These are phyloP conservation scores for Phania funesta DNA, from an alignment of 2,888 invertebrate species.

Conservation along the genomic window DNA sequence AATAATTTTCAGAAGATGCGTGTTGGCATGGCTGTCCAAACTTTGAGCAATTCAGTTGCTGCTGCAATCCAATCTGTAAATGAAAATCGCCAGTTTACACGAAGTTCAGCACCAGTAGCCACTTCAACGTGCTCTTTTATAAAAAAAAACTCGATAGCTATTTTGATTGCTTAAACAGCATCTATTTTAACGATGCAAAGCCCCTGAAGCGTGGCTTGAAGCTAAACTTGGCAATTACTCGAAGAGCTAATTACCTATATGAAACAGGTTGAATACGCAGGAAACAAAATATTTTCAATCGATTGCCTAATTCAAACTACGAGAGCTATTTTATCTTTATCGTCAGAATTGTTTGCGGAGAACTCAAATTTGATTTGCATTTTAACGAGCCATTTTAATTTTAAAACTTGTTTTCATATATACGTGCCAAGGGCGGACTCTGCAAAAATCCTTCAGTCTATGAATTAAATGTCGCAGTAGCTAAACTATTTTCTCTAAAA, in stretches of 20 bases:
- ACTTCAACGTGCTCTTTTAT: too few species aligned
- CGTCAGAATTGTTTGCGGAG: neutral
- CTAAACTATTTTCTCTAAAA: neutral
- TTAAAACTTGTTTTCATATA: conserved; percentile 41
- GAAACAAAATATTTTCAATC: conserved; percentile 30
- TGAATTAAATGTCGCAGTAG: conserved; percentile 40
- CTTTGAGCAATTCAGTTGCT: too few species aligned
- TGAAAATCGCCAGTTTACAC: too few species aligned
- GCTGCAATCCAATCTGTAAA: too few species aligned
- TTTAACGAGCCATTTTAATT: conserved; percentile 46
- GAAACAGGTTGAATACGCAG: conserved; percentile 6
- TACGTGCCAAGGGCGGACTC: conserved; percentile 46
- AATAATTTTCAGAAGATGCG: too few species aligned
- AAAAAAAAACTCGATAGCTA: too few species aligned
- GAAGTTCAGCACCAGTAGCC: too few species aligned
- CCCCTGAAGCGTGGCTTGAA: neutral
- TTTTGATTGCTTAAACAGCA: too few species aligned
- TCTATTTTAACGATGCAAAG: neutral
- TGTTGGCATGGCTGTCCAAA: too few species aligned
- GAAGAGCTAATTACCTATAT: conserved; percentile 23
- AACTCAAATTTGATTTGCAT: conserved; percentile 12
- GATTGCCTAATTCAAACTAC: conserved; percentile 32
- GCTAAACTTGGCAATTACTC: conserved; percentile 6
- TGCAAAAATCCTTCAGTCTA: conserved; percentile 35
- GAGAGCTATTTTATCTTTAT: conserved; percentile 21